These are phyloP conservation scores for Lathronympha strigana DNA, from an alignment of 2,888 invertebrate species.

Conservation along the genomic window DNA sequence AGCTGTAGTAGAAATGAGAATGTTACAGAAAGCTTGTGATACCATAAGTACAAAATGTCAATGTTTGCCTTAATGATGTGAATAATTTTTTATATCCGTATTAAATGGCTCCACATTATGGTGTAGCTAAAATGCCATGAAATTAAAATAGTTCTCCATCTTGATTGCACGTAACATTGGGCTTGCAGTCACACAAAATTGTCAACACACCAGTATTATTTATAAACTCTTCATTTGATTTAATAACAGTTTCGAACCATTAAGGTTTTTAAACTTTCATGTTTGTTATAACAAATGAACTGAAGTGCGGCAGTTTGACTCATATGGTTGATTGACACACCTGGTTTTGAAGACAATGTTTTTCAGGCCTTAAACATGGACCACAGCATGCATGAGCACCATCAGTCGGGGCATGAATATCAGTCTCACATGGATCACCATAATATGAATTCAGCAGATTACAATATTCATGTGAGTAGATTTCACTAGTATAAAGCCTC, in stretches of 20 bases:
- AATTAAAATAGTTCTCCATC: not conserved
- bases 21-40: no score
- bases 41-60: no score
- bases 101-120: no score
- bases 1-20: no score
- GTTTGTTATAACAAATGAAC: slow-evolving; percentile 31
- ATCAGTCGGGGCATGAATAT: slow-evolving; percentile 9
- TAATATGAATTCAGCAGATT: slow-evolving; percentile 2
- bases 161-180: not conserved
- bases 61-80: no score
- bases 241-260: slow-evolving; percentile 25
- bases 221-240: slow-evolving; percentile 34
- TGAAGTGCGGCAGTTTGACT: not conserved
- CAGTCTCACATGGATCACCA: slow-evolving; percentile 9
- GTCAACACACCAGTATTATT: slow-evolving; percentile 25
- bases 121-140: no score
- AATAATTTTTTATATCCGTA: no score
- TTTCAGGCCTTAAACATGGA: slow-evolving; percentile 24
- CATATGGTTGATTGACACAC: not conserved
- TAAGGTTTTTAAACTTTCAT: slow-evolving; percentile 27
- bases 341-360: not conserved
- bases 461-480: slow-evolving; percentile 42
- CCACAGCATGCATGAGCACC: slow-evolving; percentile 16
- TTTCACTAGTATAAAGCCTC: no score
- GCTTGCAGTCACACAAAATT: not conserved